Base-by-base conservation (phyloP, 2,113 vertebrate genomes). In the Columba janthina region DNA sequence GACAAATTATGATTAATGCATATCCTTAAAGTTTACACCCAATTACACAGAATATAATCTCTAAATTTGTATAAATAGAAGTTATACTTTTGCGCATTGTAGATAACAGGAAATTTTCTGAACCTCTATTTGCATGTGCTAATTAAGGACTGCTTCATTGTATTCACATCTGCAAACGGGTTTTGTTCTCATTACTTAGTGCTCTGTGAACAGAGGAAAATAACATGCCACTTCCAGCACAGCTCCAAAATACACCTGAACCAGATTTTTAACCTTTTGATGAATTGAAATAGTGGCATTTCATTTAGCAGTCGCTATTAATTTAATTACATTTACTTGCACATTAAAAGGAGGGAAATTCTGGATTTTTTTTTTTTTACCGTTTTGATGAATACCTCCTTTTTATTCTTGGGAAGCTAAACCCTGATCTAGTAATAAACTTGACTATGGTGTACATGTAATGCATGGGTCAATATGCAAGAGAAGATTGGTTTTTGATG, bases 21-120 rank as follows among this genome's bases (percentile, higher is more conserved):
- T 93, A 88, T 86, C 72, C 62, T 91, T 93, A 82, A 88, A 96
- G 93, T 80, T 88, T 95, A 75, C 65, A 94, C 56, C 36, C 84
- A 91, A 96, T 97, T 97, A 96, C 82, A 91, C 66, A 69, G 66
- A 95, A 85, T 93, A 93, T 90, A 93, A 95, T 96, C 44, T 92
- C 84, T 83, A 91, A 70, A 72, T 95, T 95, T 93, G 58, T 95
- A 67, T 82, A 94, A 95, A 77, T 72, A 81, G 54, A 85, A 88
- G 6, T 77, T 93, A 74, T 51, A 58, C 74, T 93, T 96, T 95
- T 92, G n/a, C 91, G 72, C 66, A 44, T 71, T 83, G 50, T 38
- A 84, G 80, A 83, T 77, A 88, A 88, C 74, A 93, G 94, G 36
- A 54, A 48, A 53, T 94, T 76, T 90, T 94, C 67, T 85, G 74